Base-by-base conservation (phyloP, 2,113 vertebrate species). In the Microtus richardsoni region DNA sequence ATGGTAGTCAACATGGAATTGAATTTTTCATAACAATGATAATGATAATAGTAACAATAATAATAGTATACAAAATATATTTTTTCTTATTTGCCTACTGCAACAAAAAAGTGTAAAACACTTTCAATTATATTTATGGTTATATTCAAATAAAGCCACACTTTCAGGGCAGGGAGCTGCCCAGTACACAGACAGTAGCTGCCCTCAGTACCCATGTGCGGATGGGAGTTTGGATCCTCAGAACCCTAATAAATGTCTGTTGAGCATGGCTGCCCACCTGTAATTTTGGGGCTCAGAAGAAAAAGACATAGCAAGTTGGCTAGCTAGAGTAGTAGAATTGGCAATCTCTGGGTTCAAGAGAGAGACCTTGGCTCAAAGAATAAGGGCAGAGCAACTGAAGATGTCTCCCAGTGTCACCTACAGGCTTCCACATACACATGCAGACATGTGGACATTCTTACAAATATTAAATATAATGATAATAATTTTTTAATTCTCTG, bases 181-280 rank as follows among this genome's bases (percentile, higher is more conserved):
- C 39, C 22, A 47, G 28, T 49, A 33, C 22, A 78, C 17, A 19
- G 49, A 49, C 4, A 54, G 16, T 54, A 19, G 16, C 47, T 52
- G 30, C 17, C 54, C 8, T 19, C 47, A 79, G 14, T 21, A 3
- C 7, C 22, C 3, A 7, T n/a, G 49, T n/a, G 1, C 1, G 1
- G 33, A n/a, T 52, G 3, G 28, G 49, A 11, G 49, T n/a, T 21
- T 80, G 30, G 49, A 12, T 21, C 4, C 49, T n/a, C 17, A 36
- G 30, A n/a, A 80, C 33, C 78, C 49, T 36, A 12, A 19, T 21
- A 22, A 54, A 80, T 80, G 33, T 10, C 52, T 82, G 17, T 33
- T 19, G 9, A 19, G 11, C 49, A 54, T 80, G 10, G 28, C 33
- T 21, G 47, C 9, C 49, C 30, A 19, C 30, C 47, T n/a, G 4